A percentile compares a stretch with the other conserved stretches of the same genome.
Conservation (phyloP, 2,113 vertebrate species). For the Blennius ocellaris region DNA sequence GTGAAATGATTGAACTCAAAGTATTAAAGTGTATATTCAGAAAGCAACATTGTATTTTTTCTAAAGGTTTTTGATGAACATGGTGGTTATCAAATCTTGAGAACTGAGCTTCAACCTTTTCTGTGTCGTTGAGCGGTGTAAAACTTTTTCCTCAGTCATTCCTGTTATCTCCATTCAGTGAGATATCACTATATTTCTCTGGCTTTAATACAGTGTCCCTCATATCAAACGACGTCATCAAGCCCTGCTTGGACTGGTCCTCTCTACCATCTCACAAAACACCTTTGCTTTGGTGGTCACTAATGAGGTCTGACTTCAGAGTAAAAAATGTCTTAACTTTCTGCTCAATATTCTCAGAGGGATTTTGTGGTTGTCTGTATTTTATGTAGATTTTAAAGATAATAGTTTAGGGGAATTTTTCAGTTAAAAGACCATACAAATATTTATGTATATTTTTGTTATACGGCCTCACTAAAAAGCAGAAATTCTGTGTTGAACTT, state of each 20-base stretch:
- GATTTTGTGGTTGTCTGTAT: not conserved
- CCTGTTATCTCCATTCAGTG: too few species aligned
- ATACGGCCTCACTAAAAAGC: not conserved
- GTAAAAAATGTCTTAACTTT: not conserved
- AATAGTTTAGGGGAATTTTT: not conserved
- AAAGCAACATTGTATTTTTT: too few species aligned
- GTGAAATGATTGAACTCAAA: too few species aligned
- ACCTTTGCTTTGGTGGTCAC: conserved; percentile 1
- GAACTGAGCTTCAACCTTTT: too few species aligned
- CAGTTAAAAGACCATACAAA: not conserved
- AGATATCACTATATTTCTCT: too few species aligned
- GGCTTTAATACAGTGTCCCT: not conserved
- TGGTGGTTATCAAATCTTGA: too few species aligned
- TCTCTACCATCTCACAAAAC: not conserved
- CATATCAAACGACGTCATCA: not conserved
- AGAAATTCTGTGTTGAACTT: not conserved
- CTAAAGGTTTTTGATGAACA: too few species aligned
- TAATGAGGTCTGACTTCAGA: not conserved
- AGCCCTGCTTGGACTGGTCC: not conserved
- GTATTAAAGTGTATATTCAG: too few species aligned
- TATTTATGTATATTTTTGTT: not conserved
- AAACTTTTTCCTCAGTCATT: too few species aligned
- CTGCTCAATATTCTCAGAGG: not conserved
- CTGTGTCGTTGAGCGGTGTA: too few species aligned
- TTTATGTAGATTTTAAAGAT: not conserved